Evolutionary conservation across 2,888 invertebrate genomes (phyloP).

Genomic region (Cephalotes varians): DNA sequence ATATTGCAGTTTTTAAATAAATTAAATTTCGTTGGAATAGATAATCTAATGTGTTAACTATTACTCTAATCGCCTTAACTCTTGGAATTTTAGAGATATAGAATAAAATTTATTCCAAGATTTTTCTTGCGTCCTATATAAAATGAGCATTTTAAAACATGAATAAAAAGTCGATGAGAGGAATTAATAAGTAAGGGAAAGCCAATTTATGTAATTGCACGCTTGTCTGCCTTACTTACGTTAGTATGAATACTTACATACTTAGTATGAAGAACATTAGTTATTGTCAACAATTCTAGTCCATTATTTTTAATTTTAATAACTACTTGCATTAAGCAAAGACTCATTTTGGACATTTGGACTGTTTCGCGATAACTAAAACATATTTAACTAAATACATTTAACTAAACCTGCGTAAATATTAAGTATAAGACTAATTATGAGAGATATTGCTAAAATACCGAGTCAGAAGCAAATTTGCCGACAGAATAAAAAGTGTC

Average conservation of each 20-base stretch:
- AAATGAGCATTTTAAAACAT: neutral
- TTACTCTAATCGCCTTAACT: neutral
- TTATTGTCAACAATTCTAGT: slow-evolving; percentile 80
- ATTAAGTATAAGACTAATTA: slow-evolving; percentile 15
- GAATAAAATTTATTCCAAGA: neutral
- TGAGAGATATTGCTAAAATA: slow-evolving; percentile 41
- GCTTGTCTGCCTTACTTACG: slow-evolving; percentile 68
- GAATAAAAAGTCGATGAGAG: neutral
- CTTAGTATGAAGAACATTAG: slow-evolving; percentile 71
- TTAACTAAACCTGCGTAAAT: neutral
- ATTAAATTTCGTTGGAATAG: neutral
- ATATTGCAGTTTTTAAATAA: neutral
- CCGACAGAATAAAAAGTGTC: slow-evolving; percentile 58
- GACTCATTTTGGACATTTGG: slow-evolving; percentile 18
- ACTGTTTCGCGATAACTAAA: neutral
- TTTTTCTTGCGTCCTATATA: slow-evolving; percentile 3
- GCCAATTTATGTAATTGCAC: slow-evolving; percentile 23
- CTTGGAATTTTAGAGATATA: neutral
- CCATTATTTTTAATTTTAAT: slow-evolving; percentile 64
- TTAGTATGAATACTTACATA: too few species aligned
- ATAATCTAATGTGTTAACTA: neutral
- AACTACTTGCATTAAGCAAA: neutral
- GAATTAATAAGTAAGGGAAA: neutral
- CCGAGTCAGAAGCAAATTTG: slow-evolving; percentile 54
- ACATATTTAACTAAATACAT: neutral